phyloP scores from a whole-genome alignment of 1,140 invertebrate genomes.

The Gyrodactylus bullatarudis region DNA sequence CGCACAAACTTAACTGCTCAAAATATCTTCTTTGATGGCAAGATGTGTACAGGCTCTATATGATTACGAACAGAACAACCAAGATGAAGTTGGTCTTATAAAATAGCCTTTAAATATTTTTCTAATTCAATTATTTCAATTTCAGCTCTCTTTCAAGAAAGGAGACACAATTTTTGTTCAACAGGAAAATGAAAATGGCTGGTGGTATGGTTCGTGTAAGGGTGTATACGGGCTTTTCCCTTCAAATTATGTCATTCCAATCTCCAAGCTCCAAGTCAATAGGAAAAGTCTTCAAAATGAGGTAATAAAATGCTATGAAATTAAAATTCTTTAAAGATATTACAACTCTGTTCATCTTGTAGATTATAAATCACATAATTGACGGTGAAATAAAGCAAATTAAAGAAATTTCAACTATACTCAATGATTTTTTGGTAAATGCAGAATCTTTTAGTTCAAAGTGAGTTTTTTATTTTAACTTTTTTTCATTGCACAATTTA shows the following conservation, averaged over 20 bases:
- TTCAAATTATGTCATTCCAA: not conserved
- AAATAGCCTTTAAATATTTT: not conserved
- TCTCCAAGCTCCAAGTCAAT: not conserved
- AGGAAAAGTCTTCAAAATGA: not conserved
- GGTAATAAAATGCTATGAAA: not conserved
- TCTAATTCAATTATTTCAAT: not conserved
- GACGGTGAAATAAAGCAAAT: not conserved
- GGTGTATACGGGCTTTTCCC: not conserved
- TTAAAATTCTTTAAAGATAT: not conserved
- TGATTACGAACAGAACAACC: not conserved
- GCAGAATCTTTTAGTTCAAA: not conserved
- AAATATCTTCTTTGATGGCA: not conserved
- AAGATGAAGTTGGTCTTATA: not conserved
- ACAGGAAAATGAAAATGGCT: not conserved
- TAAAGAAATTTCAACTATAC: not conserved
- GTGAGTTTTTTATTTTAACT: not conserved
- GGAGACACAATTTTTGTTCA: not conserved
- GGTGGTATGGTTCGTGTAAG: not conserved
- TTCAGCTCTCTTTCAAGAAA: not conserved
- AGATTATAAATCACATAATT: not conserved
- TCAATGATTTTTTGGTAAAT: not conserved
- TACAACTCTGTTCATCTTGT: not conserved
- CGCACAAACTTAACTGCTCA: too few relatives aligned
- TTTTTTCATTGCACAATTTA: too few relatives aligned
- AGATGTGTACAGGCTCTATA: not conserved